Evolutionary conservation across 2,888 invertebrate species (phyloP).

Genomic region (Tenthredo scrophulariae): DNA sequence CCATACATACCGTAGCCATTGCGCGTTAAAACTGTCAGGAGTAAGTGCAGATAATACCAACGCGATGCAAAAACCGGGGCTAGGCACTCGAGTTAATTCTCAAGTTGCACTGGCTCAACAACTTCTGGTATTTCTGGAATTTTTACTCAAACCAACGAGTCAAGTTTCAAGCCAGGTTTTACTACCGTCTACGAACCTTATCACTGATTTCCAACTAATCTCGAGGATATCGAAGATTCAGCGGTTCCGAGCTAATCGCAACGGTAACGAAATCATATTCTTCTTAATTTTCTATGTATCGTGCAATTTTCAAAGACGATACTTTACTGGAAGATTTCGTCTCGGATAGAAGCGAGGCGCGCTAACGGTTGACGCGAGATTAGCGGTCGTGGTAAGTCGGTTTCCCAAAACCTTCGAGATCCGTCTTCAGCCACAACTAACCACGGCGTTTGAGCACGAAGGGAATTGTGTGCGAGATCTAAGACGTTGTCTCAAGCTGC

Average conservation of each 20-base stretch:
- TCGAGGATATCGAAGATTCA: too few relatives aligned
- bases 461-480: conserved; percentile 53
- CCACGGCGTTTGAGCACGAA: conserved; percentile 47
- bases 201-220: background rate
- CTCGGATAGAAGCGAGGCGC: conserved; percentile 18
- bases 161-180: background rate
- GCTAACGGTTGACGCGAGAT: conserved; percentile 55
- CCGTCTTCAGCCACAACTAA: conserved; percentile 55
- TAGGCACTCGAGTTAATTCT: conserved; percentile 28
- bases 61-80: conserved; percentile 39
- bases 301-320: background rate
- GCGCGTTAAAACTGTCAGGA: conserved; percentile 47
- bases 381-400: conserved; percentile 56
- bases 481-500: conserved; percentile 65
- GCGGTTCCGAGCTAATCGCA: background rate
- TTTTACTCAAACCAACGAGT: conserved; percentile 14
- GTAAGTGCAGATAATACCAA: conserved; percentile 17
- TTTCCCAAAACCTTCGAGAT: conserved; percentile 55
- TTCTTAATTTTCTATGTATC: background rate
- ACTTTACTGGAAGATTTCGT: background rate
- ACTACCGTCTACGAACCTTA: background rate
- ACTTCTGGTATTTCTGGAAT: conserved; percentile 39
- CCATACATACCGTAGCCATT: conserved; percentile 46
- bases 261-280: background rate
- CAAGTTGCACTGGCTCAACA: conserved; percentile 4